Conservation (phyloP, 2,888 invertebrate species). For the Phaedon cochleariae region DNA sequence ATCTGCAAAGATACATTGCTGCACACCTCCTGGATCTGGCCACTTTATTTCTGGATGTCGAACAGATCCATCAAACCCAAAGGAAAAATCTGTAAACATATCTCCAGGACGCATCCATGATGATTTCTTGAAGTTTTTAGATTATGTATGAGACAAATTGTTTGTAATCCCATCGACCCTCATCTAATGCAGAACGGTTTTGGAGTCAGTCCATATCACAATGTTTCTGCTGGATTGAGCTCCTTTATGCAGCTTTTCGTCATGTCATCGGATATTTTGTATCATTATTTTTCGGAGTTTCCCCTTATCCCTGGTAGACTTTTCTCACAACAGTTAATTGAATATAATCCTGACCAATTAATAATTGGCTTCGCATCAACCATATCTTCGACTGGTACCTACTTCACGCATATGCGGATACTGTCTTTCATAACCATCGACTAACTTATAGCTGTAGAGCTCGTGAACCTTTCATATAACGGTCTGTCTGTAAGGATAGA, state of each 20-base stretch:
- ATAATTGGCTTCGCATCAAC: background rate
- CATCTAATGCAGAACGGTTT: slow-evolving; percentile 11
- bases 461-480: no score
- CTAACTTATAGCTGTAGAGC: no score
- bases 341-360: background rate
- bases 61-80: background rate
- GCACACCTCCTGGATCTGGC: background rate
- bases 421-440: background rate
- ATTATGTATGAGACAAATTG: background rate
- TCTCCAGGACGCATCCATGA: background rate
- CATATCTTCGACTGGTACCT: background rate
- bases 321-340: background rate
- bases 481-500: no score
- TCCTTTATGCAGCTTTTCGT: background rate
- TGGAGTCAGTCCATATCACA: slow-evolving; percentile 9
- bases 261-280: background rate
- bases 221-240: background rate
- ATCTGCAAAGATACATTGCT: no score
- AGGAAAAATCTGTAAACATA: background rate
- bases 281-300: background rate
- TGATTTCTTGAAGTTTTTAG: slow-evolving; percentile 8
- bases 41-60: background rate
- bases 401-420: background rate
- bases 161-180: slow-evolving; percentile 4
- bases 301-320: background rate